phyloP scores from a whole-genome alignment of 2,888 invertebrate species.

The Rambutsinella grinnellia region DNA sequence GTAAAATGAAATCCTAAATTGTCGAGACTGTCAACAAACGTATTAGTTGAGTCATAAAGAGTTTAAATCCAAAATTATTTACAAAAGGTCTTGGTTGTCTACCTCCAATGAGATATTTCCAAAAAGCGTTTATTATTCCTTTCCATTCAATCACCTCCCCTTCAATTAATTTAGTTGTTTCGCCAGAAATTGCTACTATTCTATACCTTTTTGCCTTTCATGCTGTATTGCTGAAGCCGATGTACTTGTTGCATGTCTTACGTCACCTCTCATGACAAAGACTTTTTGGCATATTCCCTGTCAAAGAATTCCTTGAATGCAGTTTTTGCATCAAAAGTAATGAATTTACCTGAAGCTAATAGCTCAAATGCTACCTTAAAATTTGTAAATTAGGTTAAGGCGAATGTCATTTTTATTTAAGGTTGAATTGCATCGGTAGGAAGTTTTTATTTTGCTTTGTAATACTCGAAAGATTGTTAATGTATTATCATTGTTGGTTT shows the following conservation, averaged over 20 bases:
- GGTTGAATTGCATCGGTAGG: neutral
- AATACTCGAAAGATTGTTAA: neutral
- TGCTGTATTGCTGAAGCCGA: no score
- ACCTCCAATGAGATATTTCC: no score
- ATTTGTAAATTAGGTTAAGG: constrained; percentile 18
- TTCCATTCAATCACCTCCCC: neutral
- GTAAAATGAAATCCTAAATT: no score
- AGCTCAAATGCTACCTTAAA: neutral
- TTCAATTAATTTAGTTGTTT: neutral
- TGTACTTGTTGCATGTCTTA: no score
- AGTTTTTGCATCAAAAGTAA: neutral
- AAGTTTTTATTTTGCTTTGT: neutral
- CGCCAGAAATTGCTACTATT: no score
- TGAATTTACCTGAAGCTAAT: neutral
- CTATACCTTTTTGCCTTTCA: no score
- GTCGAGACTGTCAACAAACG: no score
- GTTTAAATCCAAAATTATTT: no score
- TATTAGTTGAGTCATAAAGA: no score
- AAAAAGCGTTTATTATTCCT: no score
- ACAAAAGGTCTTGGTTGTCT: no score
- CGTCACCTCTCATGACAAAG: neutral
- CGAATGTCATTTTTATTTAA: constrained; percentile 1
- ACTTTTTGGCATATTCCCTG: neutral
- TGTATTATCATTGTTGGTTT: neutral
- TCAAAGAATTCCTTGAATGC: neutral